Evolutionary conservation across 2,113 vertebrate species (phyloP), one percentile per base, ranked within the genome.

Genomic region (Mirounga angustirostris): DNA sequence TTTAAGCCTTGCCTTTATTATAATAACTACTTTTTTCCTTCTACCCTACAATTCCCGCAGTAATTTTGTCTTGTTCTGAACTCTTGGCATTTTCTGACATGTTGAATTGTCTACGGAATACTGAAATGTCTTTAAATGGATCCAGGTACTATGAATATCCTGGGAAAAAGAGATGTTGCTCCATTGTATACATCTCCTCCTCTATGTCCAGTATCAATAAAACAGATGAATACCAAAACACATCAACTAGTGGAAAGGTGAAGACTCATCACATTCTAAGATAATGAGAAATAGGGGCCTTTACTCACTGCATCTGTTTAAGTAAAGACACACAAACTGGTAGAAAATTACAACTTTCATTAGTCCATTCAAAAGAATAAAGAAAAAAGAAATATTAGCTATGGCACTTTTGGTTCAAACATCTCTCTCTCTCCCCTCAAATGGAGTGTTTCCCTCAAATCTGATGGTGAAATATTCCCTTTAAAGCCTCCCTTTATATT

Each of bases 321-420:
- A 83, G 43, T 81, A 80, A 50, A 67, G 6, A 74, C 26, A 92
- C 3, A 16, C 8, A 85, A 74, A 67, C 18, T 89, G 6, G n/a
- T 79, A 50, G 19, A 96, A 91, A 94, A 80, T 58, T 40, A 16
- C 3, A 76, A 21, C 33, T 89, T 69, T 61, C 3, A 26, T 84
- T 43, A 80, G 85, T 73, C 4, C 85, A 63, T 58, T 95, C 58
- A 93, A 91, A 96, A 97, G 43, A 73, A 92, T 50, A 74, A 81
- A 93, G 14, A 5, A 11, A 52, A 79, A 95, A 95, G 15, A 89
- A 95, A 94, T 54, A 89, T 36, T 61, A 96, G 50, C 12, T 46
- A 36, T 58, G 24, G 12, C 12, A 86, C 11, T 86, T 93, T 84
- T 81, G n/a, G 7, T 95, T 83, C n/a, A 92, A 76, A 95, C 2